These are phyloP conservation scores for Lutraria lutraria DNA, from an alignment of 2,888 invertebrate genomes.

Conservation along the genomic window DNA sequence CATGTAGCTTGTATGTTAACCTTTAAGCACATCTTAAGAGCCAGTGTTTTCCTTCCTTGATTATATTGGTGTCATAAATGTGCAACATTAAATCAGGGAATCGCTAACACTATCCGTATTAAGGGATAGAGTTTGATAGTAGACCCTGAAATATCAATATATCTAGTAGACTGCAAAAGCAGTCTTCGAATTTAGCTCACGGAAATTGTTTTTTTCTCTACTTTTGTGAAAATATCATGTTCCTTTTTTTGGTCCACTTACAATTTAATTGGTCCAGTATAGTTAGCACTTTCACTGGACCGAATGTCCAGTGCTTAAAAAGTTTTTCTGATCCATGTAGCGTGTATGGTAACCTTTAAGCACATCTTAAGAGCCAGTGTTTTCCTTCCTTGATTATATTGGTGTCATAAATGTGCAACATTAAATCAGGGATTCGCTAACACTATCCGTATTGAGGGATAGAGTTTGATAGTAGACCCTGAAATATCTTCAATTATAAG, in stretches of 20 bases:
- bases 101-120: constrained; percentile 72
- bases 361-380: constrained; percentile 64
- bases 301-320: no score
- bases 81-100: constrained; percentile 50
- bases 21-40: constrained; percentile 62
- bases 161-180: no score
- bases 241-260: no score
- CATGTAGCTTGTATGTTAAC: no score
- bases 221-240: no score
- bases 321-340: no score
- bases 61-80: constrained; percentile 44
- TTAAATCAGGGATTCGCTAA: constrained; percentile 68
- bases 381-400: constrained; percentile 29
- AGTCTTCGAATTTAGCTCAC: constrained; percentile 27
- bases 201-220: no score
- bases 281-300: no score
- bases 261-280: no score
- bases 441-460: constrained; percentile 71
- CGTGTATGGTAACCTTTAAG: neutral
- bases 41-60: constrained; percentile 40
- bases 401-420: constrained; percentile 48
- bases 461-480: constrained; percentile 82
- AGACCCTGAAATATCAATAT: constrained; percentile 67
- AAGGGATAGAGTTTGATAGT: constrained; percentile 82
- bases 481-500: no score